These are phyloP conservation scores for Lycaon pictus DNA, from an alignment of 2,113 vertebrate species.

Conservation along the genomic window DNA sequence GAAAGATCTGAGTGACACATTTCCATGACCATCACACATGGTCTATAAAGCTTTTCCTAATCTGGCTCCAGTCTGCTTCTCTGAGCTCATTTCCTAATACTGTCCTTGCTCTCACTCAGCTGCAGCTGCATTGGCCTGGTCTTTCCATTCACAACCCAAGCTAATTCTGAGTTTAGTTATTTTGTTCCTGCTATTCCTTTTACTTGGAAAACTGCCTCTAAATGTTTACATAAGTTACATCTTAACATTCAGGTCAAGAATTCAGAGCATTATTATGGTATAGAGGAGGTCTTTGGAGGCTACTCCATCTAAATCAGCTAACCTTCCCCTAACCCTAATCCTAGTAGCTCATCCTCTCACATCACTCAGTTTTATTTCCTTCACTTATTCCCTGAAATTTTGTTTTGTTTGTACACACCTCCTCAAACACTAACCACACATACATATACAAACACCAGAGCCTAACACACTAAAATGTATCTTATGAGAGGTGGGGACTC, in stretches of 20 bases:
- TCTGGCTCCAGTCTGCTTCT: background rate
- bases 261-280: background rate
- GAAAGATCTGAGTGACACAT: background rate
- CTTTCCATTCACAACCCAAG: background rate
- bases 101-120: background rate
- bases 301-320: background rate
- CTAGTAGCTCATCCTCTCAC: background rate
- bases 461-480: background rate
- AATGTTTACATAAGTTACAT: background rate
- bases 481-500: background rate
- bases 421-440: background rate
- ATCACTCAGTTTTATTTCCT: background rate
- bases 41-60: background rate
- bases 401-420: background rate
- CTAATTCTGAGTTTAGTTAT: slow-evolving; percentile 17
- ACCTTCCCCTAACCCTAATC: background rate
- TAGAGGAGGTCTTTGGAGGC: background rate
- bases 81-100: background rate
- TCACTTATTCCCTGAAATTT: background rate
- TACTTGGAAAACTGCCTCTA: background rate
- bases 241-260: background rate
- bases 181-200: background rate
- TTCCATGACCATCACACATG: background rate
- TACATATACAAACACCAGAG: background rate
- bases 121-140: background rate